Base-by-base conservation (phyloP, 2,888 invertebrate genomes). In the Digitonthophagus gazella region DNA sequence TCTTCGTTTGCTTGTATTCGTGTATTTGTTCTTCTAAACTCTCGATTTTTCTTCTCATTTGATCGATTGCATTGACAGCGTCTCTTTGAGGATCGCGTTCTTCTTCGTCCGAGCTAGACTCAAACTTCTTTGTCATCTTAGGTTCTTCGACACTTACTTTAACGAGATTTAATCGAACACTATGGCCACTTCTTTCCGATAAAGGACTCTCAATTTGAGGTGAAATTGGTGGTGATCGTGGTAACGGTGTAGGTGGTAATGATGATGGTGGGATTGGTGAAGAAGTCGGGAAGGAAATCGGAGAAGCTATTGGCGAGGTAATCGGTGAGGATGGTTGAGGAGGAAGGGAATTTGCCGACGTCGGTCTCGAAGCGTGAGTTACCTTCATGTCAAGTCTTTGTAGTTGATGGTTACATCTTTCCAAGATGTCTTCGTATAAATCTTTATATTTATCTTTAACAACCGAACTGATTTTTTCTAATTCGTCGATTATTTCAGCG, bases 361-460 rank as follows among this genome's bases (percentile, higher is more conserved):
- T 61, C 1, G 61, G 61, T 19, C 61, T 61, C 8, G 58, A 58
- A 15, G 67, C 58, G 18, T 64, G 64, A 22, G 67, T 57, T 4
- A 70, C 63, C 57, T 68, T 68, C 18, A 56, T 55, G 63, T 70
- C 70, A 3, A 70, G 20, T 58, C 68, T 70, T 20, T 65, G 22
- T 15, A 70, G 28, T 44, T 70, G 65, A 3, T 68, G 58, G 16
- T 66, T 63, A 16, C 70, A 70, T 57, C 65, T 67, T 11, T 70
- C 70, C 15, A 70, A 28, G 16, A 70, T 66, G 22, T 63, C 16
- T 58, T 70, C 65, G 64, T 70, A 70, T 2, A 64, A 15, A 14
- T 68, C 69, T 22, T 68, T 71, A 19, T 71, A 64, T 18, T 71
- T 71, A 28, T 67, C 68, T 16, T 71, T 71, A 6, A 71, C 68